phyloP scores from a whole-genome alignment of 2,113 vertebrate genomes.

The Stictonetta naevosa region DNA sequence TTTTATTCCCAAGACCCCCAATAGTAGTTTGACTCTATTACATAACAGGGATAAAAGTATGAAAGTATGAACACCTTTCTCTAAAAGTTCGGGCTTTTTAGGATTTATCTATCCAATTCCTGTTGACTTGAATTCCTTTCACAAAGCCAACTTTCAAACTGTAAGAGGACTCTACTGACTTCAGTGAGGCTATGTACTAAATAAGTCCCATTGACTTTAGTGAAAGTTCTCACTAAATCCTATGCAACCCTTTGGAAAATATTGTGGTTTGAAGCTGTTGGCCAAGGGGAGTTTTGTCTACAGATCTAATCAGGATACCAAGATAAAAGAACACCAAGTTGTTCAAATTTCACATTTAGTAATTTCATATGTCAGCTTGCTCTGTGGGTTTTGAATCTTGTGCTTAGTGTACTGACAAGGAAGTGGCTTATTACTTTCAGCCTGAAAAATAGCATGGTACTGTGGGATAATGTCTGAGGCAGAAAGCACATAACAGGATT shows the following conservation, averaged over 20 bases:
- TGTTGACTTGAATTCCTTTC: background rate
- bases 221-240: background rate
- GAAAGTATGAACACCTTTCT: background rate
- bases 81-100: background rate
- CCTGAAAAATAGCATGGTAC: background rate
- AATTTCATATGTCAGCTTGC: background rate
- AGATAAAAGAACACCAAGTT: background rate
- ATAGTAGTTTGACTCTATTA: background rate
- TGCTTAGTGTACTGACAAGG: background rate
- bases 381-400: background rate
- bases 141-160: background rate
- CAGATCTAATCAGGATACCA: background rate
- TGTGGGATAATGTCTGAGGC: background rate
- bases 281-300: background rate
- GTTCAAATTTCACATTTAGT: background rate
- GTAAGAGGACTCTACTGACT: accelerated
- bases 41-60: background rate
- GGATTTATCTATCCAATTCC: background rate
- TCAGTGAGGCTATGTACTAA: background rate
- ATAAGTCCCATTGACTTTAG: background rate
- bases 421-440: background rate
- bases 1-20: background rate
- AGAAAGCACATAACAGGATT: background rate
- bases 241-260: background rate
- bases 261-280: background rate